A percentile compares a stretch with the other conserved stretches of the same genome.
These are phyloP conservation scores for Ophion ellenae DNA, from an alignment of 2,888 invertebrate species.

Conservation along the genomic window DNA sequence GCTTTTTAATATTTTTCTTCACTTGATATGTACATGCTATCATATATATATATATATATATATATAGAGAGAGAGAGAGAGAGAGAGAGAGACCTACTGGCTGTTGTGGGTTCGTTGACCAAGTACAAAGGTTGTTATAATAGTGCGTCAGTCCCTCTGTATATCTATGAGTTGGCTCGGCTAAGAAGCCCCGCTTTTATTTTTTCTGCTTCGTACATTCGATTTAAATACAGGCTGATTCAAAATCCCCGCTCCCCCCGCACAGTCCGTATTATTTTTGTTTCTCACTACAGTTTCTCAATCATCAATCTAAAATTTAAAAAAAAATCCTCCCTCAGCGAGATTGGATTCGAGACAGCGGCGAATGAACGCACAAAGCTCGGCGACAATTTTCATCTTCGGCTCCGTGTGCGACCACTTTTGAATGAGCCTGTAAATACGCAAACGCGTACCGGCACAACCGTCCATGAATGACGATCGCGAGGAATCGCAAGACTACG, in stretches of 20 bases:
- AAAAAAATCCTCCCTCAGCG: neutral
- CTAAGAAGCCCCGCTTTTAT: conserved; percentile 45
- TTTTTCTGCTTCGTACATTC: conserved; percentile 23
- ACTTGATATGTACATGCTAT: neutral
- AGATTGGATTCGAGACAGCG: neutral
- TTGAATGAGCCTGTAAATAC: conserved; percentile 12
- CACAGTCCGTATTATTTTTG: neutral
- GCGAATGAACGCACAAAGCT: neutral
- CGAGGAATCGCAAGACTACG: conserved; percentile 24
- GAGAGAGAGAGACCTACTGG: neutral
- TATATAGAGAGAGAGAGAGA: neutral
- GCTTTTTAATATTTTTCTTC: too few species aligned
- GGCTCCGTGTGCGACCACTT: neutral
- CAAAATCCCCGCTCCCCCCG: neutral
- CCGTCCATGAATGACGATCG: conserved; percentile 33
- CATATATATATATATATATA: conserved; percentile 11
- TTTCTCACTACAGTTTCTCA: neutral
- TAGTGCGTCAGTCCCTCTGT: conserved; percentile 31
- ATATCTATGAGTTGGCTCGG: conserved; percentile 55
- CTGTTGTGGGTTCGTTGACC: conserved; percentile 57
- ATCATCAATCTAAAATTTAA: neutral
- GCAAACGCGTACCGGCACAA: conserved; percentile 3
- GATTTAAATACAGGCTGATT: conserved; percentile 1
- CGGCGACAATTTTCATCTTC: neutral
- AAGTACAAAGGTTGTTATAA: conserved; percentile 61